These are phyloP conservation scores for Chymomyza caudatula DNA, from an alignment of 2,888 invertebrate species.

Conservation along the genomic window DNA sequence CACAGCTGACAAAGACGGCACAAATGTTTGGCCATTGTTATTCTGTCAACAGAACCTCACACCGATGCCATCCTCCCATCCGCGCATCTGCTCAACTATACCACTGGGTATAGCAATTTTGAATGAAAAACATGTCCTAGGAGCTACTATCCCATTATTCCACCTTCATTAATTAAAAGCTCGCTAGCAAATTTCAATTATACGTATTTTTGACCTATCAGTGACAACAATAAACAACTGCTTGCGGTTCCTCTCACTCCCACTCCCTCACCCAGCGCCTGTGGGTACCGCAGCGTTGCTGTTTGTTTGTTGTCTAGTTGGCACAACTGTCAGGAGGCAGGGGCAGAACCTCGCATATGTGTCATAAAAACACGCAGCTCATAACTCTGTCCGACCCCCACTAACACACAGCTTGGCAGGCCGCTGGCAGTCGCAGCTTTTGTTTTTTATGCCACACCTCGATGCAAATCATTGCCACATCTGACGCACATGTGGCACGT, in stretches of 20 bases:
- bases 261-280: neutral
- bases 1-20: neutral
- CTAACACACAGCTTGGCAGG: slow-evolving; percentile 20
- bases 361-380: slow-evolving; percentile 66
- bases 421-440: slow-evolving; percentile 24
- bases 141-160: neutral
- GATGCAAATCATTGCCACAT: slow-evolving; percentile 71
- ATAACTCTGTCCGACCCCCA: slow-evolving; percentile 43
- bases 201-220: slow-evolving; percentile 54
- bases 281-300: neutral
- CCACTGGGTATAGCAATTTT: neutral
- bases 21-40: neutral
- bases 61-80: neutral
- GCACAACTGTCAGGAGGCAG: neutral
- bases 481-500: slow-evolving; percentile 71
- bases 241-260: neutral
- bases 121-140: neutral
- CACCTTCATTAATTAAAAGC: slow-evolving; percentile 50
- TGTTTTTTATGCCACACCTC: slow-evolving; percentile 72
- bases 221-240: slow-evolving; percentile 56
- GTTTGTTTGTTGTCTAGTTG: neutral
- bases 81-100: neutral
- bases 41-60: neutral
- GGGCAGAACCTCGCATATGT: slow-evolving; percentile 44
- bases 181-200: slow-evolving; percentile 56